phyloP scores from a whole-genome alignment of 2,888 invertebrate genomes.

The Scaptomyza parva region DNA sequence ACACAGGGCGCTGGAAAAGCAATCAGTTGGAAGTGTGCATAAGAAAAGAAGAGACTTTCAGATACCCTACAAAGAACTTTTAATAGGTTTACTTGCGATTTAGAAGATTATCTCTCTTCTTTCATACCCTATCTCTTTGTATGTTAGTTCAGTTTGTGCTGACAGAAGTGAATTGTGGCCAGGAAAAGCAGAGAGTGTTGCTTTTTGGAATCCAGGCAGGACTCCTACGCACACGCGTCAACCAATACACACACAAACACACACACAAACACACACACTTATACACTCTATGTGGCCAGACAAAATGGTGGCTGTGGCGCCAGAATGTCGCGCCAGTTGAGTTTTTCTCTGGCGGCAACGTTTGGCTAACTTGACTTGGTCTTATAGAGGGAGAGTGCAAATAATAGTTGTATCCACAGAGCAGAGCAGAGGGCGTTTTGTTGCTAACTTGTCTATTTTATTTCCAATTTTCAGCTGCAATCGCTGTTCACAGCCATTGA shows the following conservation, averaged over 20 bases:
- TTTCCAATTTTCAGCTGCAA: slow-evolving; percentile 4
- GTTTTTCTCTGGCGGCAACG: slow-evolving; percentile 81
- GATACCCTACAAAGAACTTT: slow-evolving; percentile 16
- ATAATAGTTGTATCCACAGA: too few relatives aligned
- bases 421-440: neutral
- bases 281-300: slow-evolving; percentile 69
- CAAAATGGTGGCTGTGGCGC: slow-evolving; percentile 84
- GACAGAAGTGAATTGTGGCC: slow-evolving; percentile 31
- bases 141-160: slow-evolving; percentile 36
- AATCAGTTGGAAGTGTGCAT: slow-evolving; percentile 33
- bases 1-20: slow-evolving; percentile 34
- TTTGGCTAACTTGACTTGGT: slow-evolving; percentile 51
- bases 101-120: neutral
- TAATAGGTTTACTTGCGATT: neutral
- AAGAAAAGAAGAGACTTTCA: slow-evolving; percentile 5
- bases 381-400: slow-evolving; percentile 1
- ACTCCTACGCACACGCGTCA: slow-evolving; percentile 59
- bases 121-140: slow-evolving; percentile 8
- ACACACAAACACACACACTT: slow-evolving; percentile 38
- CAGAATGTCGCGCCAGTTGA: slow-evolving; percentile 84
- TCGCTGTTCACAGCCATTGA: slow-evolving; percentile 17
- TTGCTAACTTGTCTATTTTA: slow-evolving; percentile 17
- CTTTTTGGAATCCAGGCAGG: slow-evolving; percentile 37
- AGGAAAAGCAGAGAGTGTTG: slow-evolving; percentile 40
- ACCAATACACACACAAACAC: slow-evolving; percentile 35